Percentiles rank a stretch among this genome's conserved stretches.
phyloP scores from a whole-genome alignment of 2,888 invertebrate species.

The Oscheius myriophilus region DNA sequence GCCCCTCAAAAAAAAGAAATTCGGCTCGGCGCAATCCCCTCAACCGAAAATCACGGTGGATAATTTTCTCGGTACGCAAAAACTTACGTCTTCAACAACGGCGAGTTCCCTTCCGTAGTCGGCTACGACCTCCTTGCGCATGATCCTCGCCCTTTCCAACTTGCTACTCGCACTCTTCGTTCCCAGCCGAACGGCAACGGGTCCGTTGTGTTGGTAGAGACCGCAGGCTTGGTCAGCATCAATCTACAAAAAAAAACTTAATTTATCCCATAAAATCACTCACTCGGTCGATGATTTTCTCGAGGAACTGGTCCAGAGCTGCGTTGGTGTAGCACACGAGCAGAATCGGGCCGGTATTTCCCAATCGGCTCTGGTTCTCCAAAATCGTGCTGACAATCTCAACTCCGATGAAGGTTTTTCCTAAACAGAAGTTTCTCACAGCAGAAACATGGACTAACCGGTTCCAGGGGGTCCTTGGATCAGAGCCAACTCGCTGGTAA shows the following conservation, averaged over 20 bases:
- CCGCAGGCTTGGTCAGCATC: not conserved
- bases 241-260: not conserved
- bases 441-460: slow-evolving; percentile 72
- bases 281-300: slow-evolving; percentile 72
- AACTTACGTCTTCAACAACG: slow-evolving; percentile 9
- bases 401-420: slow-evolving; percentile 59
- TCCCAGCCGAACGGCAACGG: slow-evolving; percentile 34
- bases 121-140: slow-evolving; percentile 1
- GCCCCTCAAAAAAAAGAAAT: too few species aligned
- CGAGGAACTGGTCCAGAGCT: slow-evolving; percentile 86
- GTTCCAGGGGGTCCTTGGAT: slow-evolving; percentile 90
- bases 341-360: slow-evolving; percentile 76
- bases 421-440: slow-evolving; percentile 16
- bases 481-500: slow-evolving; percentile 81
- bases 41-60: too few species aligned
- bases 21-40: too few species aligned
- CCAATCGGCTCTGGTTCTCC: slow-evolving; percentile 47
- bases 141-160: slow-evolving; percentile 14
- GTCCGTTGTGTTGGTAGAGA: slow-evolving; percentile 20
- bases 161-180: slow-evolving; percentile 30
- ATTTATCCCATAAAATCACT: not conserved
- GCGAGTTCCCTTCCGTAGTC: slow-evolving; percentile 6
- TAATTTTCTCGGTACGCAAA: too few species aligned
- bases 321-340: slow-evolving; percentile 87
- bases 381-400: slow-evolving; percentile 48